Conservation (phyloP, 2,113 vertebrate genomes). For the Pseudorasbora parva region DNA sequence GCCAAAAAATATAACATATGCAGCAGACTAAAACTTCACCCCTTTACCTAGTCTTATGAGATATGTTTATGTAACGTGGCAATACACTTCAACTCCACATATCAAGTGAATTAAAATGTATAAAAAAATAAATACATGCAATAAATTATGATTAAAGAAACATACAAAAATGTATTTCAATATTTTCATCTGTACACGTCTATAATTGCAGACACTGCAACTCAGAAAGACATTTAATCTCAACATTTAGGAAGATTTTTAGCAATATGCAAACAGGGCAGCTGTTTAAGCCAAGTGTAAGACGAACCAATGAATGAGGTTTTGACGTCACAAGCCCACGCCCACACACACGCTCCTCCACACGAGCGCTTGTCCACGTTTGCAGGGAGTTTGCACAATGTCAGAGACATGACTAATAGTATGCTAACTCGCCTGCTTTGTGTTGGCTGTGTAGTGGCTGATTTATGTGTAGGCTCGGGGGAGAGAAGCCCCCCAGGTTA, state of each 20-base stretch:
- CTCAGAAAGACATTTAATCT: not conserved
- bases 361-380: not conserved
- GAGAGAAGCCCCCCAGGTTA: conserved; percentile 59
- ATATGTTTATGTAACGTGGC: not conserved
- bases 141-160: not conserved
- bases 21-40: not conserved
- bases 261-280: not conserved
- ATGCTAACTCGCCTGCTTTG: conserved; percentile 64
- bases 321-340: not conserved
- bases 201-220: not conserved
- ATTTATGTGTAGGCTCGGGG: conserved; percentile 67
- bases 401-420: conserved; percentile 69
- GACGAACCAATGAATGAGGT: conserved; percentile 25
- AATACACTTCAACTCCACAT: not conserved
- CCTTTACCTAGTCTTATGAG: not conserved
- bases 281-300: conserved; percentile 24
- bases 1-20: not conserved
- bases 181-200: not conserved
- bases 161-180: not conserved
- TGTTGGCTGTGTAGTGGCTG: conserved; percentile 67
- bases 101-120: not conserved
- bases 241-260: not conserved
- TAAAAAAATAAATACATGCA: not conserved
- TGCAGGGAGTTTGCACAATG: conserved; percentile 1
- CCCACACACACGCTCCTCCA: conserved; percentile 18